Conservation (phyloP, 2,888 invertebrate genomes). For the Heliconius cydno region DNA sequence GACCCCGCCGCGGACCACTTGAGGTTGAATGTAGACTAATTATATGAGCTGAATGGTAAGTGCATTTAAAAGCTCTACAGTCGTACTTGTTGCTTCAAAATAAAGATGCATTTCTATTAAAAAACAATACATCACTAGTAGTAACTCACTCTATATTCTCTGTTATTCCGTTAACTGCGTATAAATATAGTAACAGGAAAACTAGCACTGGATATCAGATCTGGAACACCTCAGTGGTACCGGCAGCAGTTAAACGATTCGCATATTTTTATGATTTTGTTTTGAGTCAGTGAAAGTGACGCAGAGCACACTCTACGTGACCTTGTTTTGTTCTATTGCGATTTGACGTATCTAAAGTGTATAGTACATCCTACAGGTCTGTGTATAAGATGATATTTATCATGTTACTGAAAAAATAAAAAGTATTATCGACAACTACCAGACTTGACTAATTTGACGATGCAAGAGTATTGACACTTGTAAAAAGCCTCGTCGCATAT, state of each 20-base stretch:
- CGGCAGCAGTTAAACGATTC: slow-evolving; percentile 4
- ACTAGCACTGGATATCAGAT: not conserved
- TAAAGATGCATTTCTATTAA: too few species aligned
- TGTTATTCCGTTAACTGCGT: not conserved
- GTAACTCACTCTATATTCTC: not conserved
- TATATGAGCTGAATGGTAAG: not conserved
- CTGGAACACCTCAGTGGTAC: not conserved
- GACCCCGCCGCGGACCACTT: not conserved
- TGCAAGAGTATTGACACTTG: too few species aligned
- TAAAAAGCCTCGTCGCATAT: too few species aligned
- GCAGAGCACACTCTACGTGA: not conserved
- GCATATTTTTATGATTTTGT: slow-evolving; percentile 39
- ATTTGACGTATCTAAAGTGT: not conserved
- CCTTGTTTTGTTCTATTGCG: not conserved
- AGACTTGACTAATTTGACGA: too few species aligned
- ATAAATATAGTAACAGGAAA: not conserved
- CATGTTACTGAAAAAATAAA: too few species aligned
- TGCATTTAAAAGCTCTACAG: not conserved
- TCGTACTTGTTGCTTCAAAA: not conserved
- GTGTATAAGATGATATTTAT: too few species aligned
- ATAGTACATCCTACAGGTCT: too few species aligned
- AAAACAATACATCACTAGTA: too few species aligned
- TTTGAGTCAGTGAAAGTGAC: slow-evolving; percentile 34
- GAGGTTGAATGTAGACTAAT: not conserved
- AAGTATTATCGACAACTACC: too few species aligned